Evolutionary conservation across 2,888 invertebrate genomes (phyloP).

Genomic region (Cyaniris semiargus): DNA sequence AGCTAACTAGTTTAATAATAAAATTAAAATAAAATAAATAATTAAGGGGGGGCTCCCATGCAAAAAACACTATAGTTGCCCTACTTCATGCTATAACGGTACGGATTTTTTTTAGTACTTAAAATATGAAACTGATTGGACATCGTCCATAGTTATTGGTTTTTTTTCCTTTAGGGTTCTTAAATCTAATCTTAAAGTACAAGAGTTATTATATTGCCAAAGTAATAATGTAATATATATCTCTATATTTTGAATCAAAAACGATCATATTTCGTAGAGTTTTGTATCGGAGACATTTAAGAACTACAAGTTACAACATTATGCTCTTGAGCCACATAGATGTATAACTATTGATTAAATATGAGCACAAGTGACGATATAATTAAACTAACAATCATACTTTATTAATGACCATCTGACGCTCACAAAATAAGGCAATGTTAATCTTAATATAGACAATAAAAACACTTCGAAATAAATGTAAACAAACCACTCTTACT

Average conservation of each 20-base stretch:
- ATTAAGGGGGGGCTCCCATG: no score
- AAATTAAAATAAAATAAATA: no score
- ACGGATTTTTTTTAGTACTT: not conserved
- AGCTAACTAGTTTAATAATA: no score
- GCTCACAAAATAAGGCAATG: not conserved
- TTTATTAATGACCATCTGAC: not conserved
- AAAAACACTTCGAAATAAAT: not conserved
- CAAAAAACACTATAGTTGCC: no score
- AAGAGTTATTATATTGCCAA: not conserved
- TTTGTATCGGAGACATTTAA: not conserved
- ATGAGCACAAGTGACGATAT: not conserved
- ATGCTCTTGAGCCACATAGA: not conserved
- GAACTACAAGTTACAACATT: not conserved
- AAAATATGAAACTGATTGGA: not conserved
- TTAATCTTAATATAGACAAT: not conserved
- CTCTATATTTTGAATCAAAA: not conserved
- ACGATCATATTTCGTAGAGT: not conserved
- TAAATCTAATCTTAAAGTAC: not conserved
- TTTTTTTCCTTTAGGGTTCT: not conserved
- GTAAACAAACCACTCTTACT: slow-evolving; percentile 10
- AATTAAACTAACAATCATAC: slow-evolving; percentile 5
- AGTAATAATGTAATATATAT: not conserved
- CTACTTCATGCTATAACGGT: no score
- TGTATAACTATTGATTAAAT: not conserved
- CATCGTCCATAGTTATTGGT: not conserved